A percentile compares a stretch with the other conserved stretches of the same genome.
Evolutionary conservation across 2,113 vertebrate genomes (phyloP).

Genomic region (Monopterus albus): DNA sequence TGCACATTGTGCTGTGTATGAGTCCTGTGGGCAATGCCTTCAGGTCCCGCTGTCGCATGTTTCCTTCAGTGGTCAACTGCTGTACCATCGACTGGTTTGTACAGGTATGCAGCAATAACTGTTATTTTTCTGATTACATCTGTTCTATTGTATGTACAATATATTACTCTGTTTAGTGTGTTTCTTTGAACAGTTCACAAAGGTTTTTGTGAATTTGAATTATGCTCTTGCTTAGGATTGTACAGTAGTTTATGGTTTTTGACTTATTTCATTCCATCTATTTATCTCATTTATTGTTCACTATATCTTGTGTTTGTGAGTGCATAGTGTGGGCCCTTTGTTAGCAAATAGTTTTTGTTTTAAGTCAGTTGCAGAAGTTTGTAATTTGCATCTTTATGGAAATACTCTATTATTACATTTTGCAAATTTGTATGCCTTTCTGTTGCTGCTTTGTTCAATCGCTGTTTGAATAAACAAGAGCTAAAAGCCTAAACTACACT

Average conservation of each 20-base stretch:
- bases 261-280: rapidly evolving
- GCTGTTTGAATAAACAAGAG: not conserved
- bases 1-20: slow-evolving; percentile 89
- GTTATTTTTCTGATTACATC: not conserved
- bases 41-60: slow-evolving; percentile 88
- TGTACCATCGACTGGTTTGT: slow-evolving; percentile 91
- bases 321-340: not conserved
- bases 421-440: not conserved
- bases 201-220: too few relatives aligned
- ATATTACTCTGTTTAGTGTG: not conserved
- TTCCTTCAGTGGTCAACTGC: slow-evolving; percentile 89
- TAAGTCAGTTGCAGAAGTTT: not conserved
- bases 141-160: too few relatives aligned
- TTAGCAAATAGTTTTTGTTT: not conserved
- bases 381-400: slow-evolving; percentile 2
- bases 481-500: not conserved
- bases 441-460: not conserved
- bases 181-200: too few relatives aligned
- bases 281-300: too few relatives aligned
- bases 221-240: not conserved
- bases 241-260: not conserved
- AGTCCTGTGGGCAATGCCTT: slow-evolving; percentile 88
- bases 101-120: slow-evolving; percentile 73
- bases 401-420: not conserved
- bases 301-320: too few relatives aligned